These are phyloP conservation scores for Parambassis ranga DNA, from an alignment of 2,797 vertebrate species.

Conservation along the genomic window DNA sequence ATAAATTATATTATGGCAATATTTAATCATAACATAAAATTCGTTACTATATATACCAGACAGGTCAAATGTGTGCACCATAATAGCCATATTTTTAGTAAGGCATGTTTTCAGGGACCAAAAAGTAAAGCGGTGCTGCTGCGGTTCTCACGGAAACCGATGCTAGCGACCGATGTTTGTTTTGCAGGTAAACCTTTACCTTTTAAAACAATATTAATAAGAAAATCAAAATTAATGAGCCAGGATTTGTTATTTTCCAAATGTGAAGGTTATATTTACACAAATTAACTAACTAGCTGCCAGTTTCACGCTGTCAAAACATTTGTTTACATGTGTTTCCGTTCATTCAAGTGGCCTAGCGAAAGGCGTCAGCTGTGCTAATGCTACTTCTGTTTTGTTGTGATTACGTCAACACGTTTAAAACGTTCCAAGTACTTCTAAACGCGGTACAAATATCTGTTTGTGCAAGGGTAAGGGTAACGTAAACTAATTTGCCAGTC, in stretches of 20 bases:
- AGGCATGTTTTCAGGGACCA: conserved; percentile 29
- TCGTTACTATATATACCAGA: too few species aligned
- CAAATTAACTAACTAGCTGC: not conserved
- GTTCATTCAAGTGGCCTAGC: conserved; percentile 33
- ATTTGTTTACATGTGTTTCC: conserved; percentile 56
- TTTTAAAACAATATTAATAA: not conserved
- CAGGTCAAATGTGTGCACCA: too few species aligned
- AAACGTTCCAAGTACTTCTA: fast-evolving
- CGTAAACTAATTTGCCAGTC: fast-evolving
- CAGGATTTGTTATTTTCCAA: too few species aligned
- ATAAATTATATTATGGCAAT: too few species aligned
- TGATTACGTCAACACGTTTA: not conserved
- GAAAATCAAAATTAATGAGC: too few species aligned
- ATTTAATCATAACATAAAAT: too few species aligned
- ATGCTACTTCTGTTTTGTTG: conserved; percentile 5
- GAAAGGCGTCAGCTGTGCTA: conserved; percentile 33
- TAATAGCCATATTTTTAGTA: conserved; percentile 5
- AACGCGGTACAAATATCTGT: fast-evolving
- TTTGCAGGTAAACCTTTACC: conserved; percentile 71
- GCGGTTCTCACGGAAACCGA: conserved; percentile 61
- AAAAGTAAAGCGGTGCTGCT: conserved; percentile 54
- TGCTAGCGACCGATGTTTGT: conserved; percentile 73
- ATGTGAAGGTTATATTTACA: too few species aligned
- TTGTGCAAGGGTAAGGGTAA: fast-evolving
- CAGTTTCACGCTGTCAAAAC: not conserved